These are phyloP conservation scores for Steinernema hermaphroditum DNA, from an alignment of 2,888 invertebrate species.

Conservation along the genomic window DNA sequence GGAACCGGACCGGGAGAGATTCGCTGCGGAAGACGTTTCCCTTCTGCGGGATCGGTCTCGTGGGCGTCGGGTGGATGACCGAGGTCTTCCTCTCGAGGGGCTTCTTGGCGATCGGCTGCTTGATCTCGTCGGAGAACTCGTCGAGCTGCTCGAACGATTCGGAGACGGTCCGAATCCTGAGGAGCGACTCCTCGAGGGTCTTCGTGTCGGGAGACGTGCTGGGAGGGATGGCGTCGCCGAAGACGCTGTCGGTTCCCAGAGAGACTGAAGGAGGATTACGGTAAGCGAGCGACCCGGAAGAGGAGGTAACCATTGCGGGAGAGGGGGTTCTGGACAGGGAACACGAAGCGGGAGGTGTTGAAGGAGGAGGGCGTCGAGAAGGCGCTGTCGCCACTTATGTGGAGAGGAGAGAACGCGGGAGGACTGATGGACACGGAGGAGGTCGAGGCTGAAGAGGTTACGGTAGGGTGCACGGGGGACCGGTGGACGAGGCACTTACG, in stretches of 20 bases:
- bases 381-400: slow-evolving; percentile 52
- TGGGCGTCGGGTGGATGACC: slow-evolving; percentile 25
- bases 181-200: slow-evolving; percentile 11
- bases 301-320: slow-evolving; percentile 27
- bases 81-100: slow-evolving; percentile 14
- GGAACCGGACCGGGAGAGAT: slow-evolving; percentile 38
- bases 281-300: no score
- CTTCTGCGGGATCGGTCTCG: slow-evolving; percentile 14
- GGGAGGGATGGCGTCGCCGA: background rate
- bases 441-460: background rate
- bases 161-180: slow-evolving; percentile 20
- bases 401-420: slow-evolving; percentile 62
- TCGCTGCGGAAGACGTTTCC: slow-evolving; percentile 44
- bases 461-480: background rate
- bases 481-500: slow-evolving; percentile 23
- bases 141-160: slow-evolving; percentile 21
- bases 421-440: slow-evolving; percentile 52
- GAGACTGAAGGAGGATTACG: slow-evolving; percentile 3
- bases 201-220: slow-evolving; percentile 28
- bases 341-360: slow-evolving; percentile 21
- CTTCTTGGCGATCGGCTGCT: slow-evolving; percentile 29
- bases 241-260: background rate
- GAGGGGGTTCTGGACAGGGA: slow-evolving; percentile 14
- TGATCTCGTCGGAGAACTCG: slow-evolving; percentile 27
- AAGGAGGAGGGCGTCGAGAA: slow-evolving; percentile 49